Evolutionary conservation across 2,888 invertebrate genomes (phyloP), one percentile per base, ranked within the genome.

Genomic region (Epinotia nisella): DNA sequence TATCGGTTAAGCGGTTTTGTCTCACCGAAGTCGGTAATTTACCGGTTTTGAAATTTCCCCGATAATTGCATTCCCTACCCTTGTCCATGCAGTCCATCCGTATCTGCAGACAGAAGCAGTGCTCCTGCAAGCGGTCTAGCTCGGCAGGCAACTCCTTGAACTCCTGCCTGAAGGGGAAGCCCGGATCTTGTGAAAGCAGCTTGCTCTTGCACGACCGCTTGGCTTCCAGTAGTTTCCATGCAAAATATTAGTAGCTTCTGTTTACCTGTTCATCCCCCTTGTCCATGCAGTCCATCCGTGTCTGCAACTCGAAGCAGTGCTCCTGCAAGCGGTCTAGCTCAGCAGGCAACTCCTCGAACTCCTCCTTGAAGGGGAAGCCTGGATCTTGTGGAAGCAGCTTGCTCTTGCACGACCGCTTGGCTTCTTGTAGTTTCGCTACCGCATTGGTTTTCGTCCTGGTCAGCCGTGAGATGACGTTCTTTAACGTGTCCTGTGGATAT

Each of bases 271-370:
- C 94, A 77, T 95, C 94, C 0, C 94, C 94, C 35, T 90, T 86
- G 29, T 94, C 94, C 87, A 96, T 92, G 79, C 96, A 96, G 56
- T 95, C 95, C 17, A 96, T 94, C 81, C 95, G 94, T 0, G 96
- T 95, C 79, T 95, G 94, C 15, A 95, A 83, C 55, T 95, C 95
- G 45, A 93, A 91, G 71, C 80, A 85, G 61, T 94, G 92, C 0
- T 93, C 93, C 39, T 94, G 93, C 9, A 97, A 82, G 0, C 91
- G 89, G 0, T 89, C 90, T 0, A 95, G 69, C 17, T 94, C 90
- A 0, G 89, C 80, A 0, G 96, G 94, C 17, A 97, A 81, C 15
- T 85, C 84, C 0, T 91, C 89, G 77, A 96, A 96, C 11, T 93
- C 86, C 0, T 83, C 83, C 3, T 84, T 85, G 79, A 94, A 93